A percentile compares a stretch with the other conserved stretches of the same genome.
phyloP scores from a whole-genome alignment of 2,888 invertebrate genomes.

The Polydrusus tereticollis region DNA sequence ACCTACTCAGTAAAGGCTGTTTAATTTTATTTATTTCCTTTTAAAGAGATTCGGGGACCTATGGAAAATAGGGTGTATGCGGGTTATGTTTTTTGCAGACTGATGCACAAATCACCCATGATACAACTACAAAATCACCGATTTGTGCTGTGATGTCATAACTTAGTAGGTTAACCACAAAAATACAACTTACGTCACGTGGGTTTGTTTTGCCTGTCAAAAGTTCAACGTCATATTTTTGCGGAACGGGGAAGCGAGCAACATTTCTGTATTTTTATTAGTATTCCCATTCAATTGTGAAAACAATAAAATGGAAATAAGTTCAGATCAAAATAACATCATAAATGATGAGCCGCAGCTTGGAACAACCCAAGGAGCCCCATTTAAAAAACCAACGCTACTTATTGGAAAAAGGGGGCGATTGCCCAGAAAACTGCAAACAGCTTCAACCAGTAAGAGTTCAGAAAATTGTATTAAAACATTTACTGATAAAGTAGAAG shows the following conservation, averaged over 20 bases:
- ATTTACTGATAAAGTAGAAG: not conserved
- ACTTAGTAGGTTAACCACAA: not conserved
- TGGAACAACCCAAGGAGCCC: not conserved
- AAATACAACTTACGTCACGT: not conserved
- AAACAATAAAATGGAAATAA: not conserved
- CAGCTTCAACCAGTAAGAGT: not conserved
- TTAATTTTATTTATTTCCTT: too few species aligned
- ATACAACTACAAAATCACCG: too few species aligned
- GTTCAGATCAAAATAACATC: not conserved
- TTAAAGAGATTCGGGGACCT: too few species aligned
- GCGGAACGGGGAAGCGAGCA: not conserved
- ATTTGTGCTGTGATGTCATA: not conserved
- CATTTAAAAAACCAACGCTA: constrained; percentile 70
- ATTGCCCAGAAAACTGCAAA: constrained; percentile 67
- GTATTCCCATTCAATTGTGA: not conserved
- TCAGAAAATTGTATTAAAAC: constrained; percentile 3
- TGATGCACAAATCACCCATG: too few species aligned
- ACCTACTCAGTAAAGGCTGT: too few species aligned
- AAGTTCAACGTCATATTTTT: not conserved
- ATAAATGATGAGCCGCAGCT: not conserved
- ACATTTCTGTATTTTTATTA: not conserved
- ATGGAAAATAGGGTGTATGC: too few species aligned
- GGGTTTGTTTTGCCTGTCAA: not conserved
- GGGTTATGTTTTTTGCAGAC: too few species aligned
- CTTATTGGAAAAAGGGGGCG: constrained; percentile 70